Evolutionary conservation across 2,797 vertebrate species (phyloP), one percentile per base, ranked within the genome.

Genomic region (Valencia hispanica): DNA sequence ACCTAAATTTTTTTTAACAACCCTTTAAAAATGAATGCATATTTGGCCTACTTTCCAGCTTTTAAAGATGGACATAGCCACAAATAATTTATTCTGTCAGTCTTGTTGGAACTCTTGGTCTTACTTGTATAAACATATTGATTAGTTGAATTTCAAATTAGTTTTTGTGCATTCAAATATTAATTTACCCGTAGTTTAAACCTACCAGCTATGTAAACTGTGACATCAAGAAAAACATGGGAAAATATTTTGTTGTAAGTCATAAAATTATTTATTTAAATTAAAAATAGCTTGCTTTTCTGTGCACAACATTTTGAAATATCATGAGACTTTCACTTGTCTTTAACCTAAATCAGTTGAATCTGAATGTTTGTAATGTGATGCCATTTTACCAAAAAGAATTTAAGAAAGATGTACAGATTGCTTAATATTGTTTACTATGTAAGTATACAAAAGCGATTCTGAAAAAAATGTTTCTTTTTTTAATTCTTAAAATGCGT

Each of bases 401-500:
- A 61, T 41, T 85, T 85, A 48, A 81, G 83, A 86, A 84, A 84
- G 88, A 87, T 92, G 89, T 92, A 92, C 87, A 89, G 84, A 86
- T 86, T 91, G 87, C 91, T 92, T 86, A 90, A 87, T 79, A 86
- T 89, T 88, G 91, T 95, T 88, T 84, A 84, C 85, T 85, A 83
- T 91, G 84, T 93, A 82, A 90, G 87, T 92, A 90, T 89, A 83
- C 87, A 90, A 92, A 81, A 91, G 93, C 94, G 94, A 95, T 95
- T 94, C 89, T 91, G 89, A 89, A 93, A 92, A 80, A 91, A 85
- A 88, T 4, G 6, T 30, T 90, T 85, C 90, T 82, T 91, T 68
- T 88, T 86, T 87, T 61, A 87, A 87, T 75, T 90, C 84, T 77
- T 34, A 87, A 91, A 90, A 91, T 85, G 82, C 91, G 92, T 87